Conservation (phyloP, 1,140 invertebrate species). For the Bombus waltoni region DNA sequence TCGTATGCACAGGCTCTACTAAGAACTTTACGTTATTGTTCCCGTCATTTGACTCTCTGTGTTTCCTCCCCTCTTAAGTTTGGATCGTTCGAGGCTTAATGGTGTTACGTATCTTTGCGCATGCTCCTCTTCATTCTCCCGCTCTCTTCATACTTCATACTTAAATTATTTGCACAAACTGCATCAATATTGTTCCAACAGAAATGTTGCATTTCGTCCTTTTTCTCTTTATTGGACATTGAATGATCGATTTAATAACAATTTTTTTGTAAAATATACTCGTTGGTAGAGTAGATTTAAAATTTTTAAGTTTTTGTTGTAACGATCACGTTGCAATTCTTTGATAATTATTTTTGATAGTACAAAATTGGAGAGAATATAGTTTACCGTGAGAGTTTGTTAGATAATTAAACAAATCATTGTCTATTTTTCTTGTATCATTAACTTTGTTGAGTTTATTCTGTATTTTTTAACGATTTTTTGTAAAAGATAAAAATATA, state of each 20-base stretch:
- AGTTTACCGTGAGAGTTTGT: neutral
- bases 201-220: neutral
- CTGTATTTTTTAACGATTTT: neutral
- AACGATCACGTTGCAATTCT: neutral
- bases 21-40: constrained; percentile 21
- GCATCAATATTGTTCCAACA: neutral
- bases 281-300: neutral
- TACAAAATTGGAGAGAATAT: neutral
- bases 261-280: too few species aligned
- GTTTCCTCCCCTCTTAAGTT: constrained; percentile 6
- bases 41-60: constrained; percentile 26
- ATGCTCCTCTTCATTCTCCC: constrained; percentile 35
- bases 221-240: neutral
- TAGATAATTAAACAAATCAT: neutral
- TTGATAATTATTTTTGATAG: constrained; percentile 4
- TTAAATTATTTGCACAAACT: neutral
- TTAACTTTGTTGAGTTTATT: neutral
- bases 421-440: too few species aligned
- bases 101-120: constrained; percentile 43
- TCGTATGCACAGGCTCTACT: constrained; percentile 29
- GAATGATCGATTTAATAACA: neutral
- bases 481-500: neutral
- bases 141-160: neutral
- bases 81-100: constrained; percentile 21
- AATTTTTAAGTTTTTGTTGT: neutral